phyloP scores from a whole-genome alignment of 2,888 invertebrate species.

The Phragmatobia fuliginosa region DNA sequence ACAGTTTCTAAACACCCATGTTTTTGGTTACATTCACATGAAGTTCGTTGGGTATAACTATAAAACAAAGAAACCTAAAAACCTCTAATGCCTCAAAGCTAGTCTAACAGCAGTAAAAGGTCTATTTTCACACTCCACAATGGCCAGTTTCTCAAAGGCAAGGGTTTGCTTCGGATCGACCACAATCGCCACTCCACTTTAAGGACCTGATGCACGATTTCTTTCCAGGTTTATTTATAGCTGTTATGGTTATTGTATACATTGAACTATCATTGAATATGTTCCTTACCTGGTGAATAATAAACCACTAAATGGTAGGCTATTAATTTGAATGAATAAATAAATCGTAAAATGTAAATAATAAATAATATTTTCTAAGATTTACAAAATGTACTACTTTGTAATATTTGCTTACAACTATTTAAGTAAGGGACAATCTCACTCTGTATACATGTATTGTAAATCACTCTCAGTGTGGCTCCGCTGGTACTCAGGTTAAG shows the following conservation, averaged over 20 bases:
- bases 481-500: too few species aligned
- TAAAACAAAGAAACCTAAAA: neutral
- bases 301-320: neutral
- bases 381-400: too few species aligned
- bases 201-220: neutral
- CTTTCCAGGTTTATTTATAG: neutral
- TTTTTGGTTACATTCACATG: neutral
- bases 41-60: neutral
- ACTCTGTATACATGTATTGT: too few species aligned
- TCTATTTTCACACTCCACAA: neutral
- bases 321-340: neutral
- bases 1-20: neutral
- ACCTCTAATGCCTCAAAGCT: neutral
- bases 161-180: neutral
- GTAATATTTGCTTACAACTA: too few species aligned
- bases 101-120: neutral
- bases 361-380: too few species aligned
- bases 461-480: too few species aligned
- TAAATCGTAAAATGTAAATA: too few species aligned
- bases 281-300: neutral
- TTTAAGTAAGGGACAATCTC: too few species aligned
- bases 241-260: neutral
- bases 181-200: neutral
- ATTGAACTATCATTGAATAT: neutral
- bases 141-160: neutral